Evolutionary conservation across 2,797 vertebrate species (phyloP), one percentile per base, ranked within the genome.

Genomic region (Spinus pinus): DNA sequence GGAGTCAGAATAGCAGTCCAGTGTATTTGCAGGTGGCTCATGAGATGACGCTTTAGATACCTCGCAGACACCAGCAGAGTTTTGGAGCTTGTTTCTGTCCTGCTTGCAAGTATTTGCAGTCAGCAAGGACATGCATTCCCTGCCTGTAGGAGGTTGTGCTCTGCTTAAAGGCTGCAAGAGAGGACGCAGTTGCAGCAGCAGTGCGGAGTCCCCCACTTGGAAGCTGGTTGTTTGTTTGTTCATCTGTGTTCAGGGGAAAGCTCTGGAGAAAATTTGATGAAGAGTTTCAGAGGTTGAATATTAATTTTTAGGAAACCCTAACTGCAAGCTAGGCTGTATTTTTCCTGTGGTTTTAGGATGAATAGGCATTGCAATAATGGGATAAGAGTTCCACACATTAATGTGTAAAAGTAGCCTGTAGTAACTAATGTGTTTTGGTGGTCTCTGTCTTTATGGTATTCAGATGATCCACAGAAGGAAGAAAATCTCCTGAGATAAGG

Each of bases 161-260:
- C 28, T 71, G 31, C 4, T 31, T 42, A 20, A 51, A 46, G 19
- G 37, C 41, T 71, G 39, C 30, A 73, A 31, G 66, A 58, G 42
- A 31, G 18, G 39, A 12, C 13, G 9, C 5, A 2, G 14, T 75
- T 73, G 33, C 12, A 75, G 78, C 39, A 69, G 37, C 42, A 47
- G 17, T 30, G 31, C 5, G 8, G 50, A 33, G 25, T 11, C 3
- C 9, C 51, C 24, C 0, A 0, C 44, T 9, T 77, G 20, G 53
- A 46, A 58, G 14, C 25, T 61, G 42, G 39, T 35, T 90, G 33
- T 11, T 5, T 2, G 0, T 75, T 86, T 46, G 18, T 87, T 84
- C 5, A 16, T 56, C 14, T 62, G 1, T 49, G 13, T 56, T 30
- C 22, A 60, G 9, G 28, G 21, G 31, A 49, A 74, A n/a, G 19